phyloP scores from a whole-genome alignment of 2,888 invertebrate genomes.

The Aromia moschata region DNA sequence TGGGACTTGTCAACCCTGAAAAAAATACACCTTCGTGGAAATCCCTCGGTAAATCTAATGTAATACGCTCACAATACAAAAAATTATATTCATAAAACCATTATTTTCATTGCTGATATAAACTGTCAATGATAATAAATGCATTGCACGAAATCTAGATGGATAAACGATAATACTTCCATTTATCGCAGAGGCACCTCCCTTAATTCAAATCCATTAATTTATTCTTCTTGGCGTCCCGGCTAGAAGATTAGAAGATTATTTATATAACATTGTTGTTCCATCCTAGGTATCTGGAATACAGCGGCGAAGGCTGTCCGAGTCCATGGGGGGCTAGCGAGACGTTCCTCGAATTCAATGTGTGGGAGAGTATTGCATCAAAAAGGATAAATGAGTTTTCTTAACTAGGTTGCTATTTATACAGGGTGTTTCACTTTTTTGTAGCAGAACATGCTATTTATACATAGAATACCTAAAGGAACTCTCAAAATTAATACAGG shows the following conservation, averaged over 20 bases:
- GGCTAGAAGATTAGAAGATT: not conserved
- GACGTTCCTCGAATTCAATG: no score
- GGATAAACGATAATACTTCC: not conserved
- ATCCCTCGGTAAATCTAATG: no score
- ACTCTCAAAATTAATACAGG: no score
- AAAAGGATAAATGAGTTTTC: no score
- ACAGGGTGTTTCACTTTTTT: no score
- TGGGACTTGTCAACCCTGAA: no score
- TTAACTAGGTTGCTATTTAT: no score
- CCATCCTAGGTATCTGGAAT: not conserved
- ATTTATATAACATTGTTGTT: not conserved
- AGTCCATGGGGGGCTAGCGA: not conserved
- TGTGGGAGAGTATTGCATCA: no score
- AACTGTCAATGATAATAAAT: not conserved
- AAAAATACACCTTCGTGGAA: no score
- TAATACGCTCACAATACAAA: no score
- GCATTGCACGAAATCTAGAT: not conserved
- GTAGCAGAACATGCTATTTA: no score
- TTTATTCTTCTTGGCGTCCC: not conserved
- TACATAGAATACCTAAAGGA: no score
- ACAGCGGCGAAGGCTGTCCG: not conserved
- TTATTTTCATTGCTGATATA: not conserved
- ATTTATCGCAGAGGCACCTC: not conserved
- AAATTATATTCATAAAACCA: not conserved
- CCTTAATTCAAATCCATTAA: constrained; percentile 1